phyloP scores from a whole-genome alignment of 2,888 invertebrate genomes.

The Leptinotarsa peninsularis region DNA sequence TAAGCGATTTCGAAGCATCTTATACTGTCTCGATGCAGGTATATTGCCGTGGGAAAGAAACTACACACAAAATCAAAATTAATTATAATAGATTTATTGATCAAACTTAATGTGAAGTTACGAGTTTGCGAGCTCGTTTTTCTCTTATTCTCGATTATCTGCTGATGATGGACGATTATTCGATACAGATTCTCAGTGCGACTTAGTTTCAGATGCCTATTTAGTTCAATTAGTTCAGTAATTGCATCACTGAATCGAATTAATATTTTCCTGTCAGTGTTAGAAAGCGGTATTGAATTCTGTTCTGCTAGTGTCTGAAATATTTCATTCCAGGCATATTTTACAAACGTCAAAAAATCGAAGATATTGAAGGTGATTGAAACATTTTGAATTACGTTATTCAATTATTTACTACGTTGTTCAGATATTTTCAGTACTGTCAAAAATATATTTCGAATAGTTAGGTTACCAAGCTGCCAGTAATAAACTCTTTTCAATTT shows the following conservation, averaged over 20 bases:
- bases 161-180: constrained; percentile 28
- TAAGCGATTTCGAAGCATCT: constrained; percentile 64
- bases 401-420: neutral
- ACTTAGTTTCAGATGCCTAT: constrained; percentile 30
- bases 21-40: constrained; percentile 60
- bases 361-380: neutral
- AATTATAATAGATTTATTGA: constrained; percentile 66
- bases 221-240: constrained; percentile 36
- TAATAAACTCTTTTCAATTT: too few relatives aligned
- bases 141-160: constrained; percentile 36
- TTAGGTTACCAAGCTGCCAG: neutral
- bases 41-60: constrained; percentile 62
- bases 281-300: constrained; percentile 62
- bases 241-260: constrained; percentile 34
- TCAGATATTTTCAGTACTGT: neutral
- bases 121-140: constrained; percentile 38
- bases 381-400: neutral
- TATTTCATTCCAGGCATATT: constrained; percentile 35
- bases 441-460: neutral
- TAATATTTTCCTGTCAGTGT: constrained; percentile 57
- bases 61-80: constrained; percentile 63
- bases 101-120: constrained; percentile 53
- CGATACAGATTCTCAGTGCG: constrained; percentile 34
- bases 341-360: neutral
- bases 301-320: constrained; percentile 57